phyloP scores from a whole-genome alignment of 2,113 vertebrate species.

The Xenus cinereus region DNA sequence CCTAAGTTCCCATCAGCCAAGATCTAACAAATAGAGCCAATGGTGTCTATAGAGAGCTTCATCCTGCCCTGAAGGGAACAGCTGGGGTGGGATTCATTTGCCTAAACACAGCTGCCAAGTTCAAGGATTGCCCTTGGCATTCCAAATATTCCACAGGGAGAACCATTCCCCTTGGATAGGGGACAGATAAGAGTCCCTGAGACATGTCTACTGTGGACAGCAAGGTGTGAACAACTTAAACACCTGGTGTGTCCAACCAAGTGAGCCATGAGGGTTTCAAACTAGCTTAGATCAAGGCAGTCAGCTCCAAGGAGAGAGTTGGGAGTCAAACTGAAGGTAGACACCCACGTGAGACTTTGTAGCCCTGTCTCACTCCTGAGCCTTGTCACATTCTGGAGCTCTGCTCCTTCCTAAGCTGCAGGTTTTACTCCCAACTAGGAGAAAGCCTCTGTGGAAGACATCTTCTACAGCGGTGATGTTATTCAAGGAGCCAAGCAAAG shows the following conservation, averaged over 20 bases:
- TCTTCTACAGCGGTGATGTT: neutral
- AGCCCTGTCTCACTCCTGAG: neutral
- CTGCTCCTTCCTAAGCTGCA: neutral
- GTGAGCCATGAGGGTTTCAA: neutral
- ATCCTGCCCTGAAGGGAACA: neutral
- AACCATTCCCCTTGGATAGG: fast-evolving
- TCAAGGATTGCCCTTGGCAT: neutral
- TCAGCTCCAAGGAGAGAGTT: neutral
- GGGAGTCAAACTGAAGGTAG: neutral
- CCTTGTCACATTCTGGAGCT: neutral
- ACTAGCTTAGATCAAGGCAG: neutral
- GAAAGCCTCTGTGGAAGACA: neutral
- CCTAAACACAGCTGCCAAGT: neutral
- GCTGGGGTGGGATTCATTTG: neutral
- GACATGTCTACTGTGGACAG: neutral
- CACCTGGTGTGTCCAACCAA: neutral
- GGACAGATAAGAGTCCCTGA: neutral
- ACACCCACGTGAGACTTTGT: fast-evolving
- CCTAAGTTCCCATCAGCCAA: neutral
- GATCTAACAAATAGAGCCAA: neutral
- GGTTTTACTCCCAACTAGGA: neutral
- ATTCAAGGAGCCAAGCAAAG: neutral
- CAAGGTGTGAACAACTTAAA: neutral
- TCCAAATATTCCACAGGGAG: neutral
- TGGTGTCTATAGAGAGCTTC: neutral